Conservation (phyloP, 2,797 vertebrate genomes). For the Leuciscus waleckii region DNA sequence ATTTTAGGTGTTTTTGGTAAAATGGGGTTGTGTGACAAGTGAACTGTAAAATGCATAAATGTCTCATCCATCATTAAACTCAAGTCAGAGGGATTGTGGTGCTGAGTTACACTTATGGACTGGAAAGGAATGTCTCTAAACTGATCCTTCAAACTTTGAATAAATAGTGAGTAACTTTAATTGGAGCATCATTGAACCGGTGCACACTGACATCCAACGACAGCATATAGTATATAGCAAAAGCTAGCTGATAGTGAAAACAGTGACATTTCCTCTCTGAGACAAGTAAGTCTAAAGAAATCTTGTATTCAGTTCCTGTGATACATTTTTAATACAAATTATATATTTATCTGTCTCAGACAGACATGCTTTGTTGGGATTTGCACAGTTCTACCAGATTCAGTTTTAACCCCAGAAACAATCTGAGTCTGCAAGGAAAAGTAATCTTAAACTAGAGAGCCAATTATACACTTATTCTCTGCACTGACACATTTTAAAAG, state of each 20-base stretch:
- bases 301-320: constrained; percentile 31
- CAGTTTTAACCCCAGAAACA: not conserved
- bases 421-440: constrained; percentile 29
- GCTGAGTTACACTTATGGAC: not conserved
- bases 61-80: constrained; percentile 14
- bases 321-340: constrained; percentile 53
- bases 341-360: constrained; percentile 48
- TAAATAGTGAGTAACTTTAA: constrained; percentile 7
- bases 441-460: constrained; percentile 36
- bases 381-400: constrained; percentile 19
- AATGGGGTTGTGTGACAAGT: not conserved
- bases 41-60: constrained; percentile 14
- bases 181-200: not conserved
- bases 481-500: constrained; percentile 37
- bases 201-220: not conserved
- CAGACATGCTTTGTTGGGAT: constrained; percentile 46
- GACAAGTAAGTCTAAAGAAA: constrained; percentile 21
- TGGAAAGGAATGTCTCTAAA: constrained; percentile 3
- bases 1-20: not conserved
- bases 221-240: not conserved
- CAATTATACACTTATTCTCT: constrained; percentile 48
- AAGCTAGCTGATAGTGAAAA: not conserved
- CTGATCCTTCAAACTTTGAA: constrained; percentile 3
- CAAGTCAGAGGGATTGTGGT: constrained; percentile 5
- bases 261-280: not conserved